Evolutionary conservation across 23 tunicate genomes (phyloP).

Genomic region (Ascidia mentula): DNA sequence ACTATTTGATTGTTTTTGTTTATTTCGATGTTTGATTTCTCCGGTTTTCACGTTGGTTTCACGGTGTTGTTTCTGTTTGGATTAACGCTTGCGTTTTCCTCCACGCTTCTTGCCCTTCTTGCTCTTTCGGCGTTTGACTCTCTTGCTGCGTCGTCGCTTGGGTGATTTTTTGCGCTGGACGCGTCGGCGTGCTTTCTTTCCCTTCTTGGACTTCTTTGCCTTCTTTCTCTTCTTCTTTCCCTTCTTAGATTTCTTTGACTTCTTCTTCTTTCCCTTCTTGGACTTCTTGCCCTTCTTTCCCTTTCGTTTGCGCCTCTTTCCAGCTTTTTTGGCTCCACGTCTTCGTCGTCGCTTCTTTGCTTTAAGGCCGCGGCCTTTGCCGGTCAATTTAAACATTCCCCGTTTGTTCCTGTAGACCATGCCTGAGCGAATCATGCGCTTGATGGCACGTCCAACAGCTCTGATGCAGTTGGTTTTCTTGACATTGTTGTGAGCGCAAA

Average conservation of each 20-base stretch:
- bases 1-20: too few relatives aligned
- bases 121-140: conserved; percentile 22
- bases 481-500: conserved; percentile 56
- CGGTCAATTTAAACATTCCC: conserved; percentile 53
- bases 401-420: conserved; percentile 41
- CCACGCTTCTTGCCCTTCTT: conserved; percentile 36
- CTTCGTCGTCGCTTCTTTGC: conserved; percentile 48
- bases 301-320: conserved; percentile 18
- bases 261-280: conserved; percentile 23
- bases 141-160: conserved; percentile 28
- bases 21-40: conserved; percentile 8
- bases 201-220: conserved; percentile 18
- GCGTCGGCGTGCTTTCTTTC: conserved; percentile 34
- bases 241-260: conserved; percentile 32
- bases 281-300: conserved; percentile 37
- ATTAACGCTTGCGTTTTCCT: conserved; percentile 18
- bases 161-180: conserved; percentile 31
- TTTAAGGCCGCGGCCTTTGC: conserved; percentile 58
- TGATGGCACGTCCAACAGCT: conserved; percentile 61
- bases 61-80: not conserved
- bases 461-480: conserved; percentile 60
- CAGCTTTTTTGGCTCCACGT: conserved; percentile 9
- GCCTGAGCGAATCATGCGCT: conserved; percentile 66
- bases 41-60: not conserved
- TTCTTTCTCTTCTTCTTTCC: conserved; percentile 23